Evolutionary conservation across 2,113 vertebrate species (phyloP), one percentile per base, ranked within the genome.

Genomic region (Gymnocephalus cernua): DNA sequence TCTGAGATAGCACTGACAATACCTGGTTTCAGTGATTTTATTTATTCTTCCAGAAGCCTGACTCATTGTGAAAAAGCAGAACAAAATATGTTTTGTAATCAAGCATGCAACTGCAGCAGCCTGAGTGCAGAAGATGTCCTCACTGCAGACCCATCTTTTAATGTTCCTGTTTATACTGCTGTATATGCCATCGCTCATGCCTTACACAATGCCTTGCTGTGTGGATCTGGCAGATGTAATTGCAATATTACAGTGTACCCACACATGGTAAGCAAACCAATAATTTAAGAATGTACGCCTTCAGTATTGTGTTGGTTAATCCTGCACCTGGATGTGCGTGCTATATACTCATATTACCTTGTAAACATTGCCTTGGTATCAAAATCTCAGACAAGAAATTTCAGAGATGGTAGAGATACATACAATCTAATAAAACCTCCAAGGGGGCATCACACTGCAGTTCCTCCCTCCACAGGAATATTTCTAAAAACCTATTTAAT

Each of bases 171-270:
- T 16, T 96, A 97, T 75, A 80, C 83, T 0, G 95, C 97, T 0
- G 93, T 96, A 11, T 96, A 98, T 0, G 90, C 95, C 0, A 89
- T 96, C 29, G 96, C 97, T 14, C 91, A 95, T 0, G 91, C 94
- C 56, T 93, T 98, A 53, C 96, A 97, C 2, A 90, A 88, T 12
- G 82, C 92, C 68, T 86, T 98, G 48, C 88, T 93, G 38, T 98
- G 97, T 3, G 57, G 82, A 57, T 73, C 67, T 0, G 93, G 92
- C 19, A 14, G 1, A 3, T 98, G 97, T 86, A 83, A 80, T 6
- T 74, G 64, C 14, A 89, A 64, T 15, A 74, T 62, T 25, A 82
- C 59, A 0, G 65, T 97, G 59, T 93, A 94, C 18, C 97, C 96
- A 11, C 92, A 95, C 90, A 93, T 95, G 95, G 96, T 97, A 84